Evolutionary conservation across 1,140 invertebrate genomes (phyloP).

Genomic region (Lysiphlebus fabarum): DNA sequence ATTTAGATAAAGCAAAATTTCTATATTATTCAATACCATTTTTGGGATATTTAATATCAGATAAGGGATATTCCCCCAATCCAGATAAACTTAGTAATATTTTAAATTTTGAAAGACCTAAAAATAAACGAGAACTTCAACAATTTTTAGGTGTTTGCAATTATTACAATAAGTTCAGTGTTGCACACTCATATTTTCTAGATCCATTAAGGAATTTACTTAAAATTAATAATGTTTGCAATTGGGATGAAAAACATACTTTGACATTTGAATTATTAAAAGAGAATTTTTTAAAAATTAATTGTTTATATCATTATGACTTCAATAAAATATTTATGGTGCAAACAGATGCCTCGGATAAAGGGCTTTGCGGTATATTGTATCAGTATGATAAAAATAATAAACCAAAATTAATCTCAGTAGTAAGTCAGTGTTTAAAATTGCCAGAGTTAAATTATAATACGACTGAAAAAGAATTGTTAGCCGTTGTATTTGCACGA

Average conservation of each 20-base stretch:
- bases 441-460: not conserved
- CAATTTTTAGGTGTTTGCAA: conserved; percentile 8
- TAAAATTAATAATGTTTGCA: not conserved
- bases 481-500: not conserved
- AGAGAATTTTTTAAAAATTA: not conserved
- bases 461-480: conserved; percentile 3
- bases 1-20: conserved; percentile 3
- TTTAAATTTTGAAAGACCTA: not conserved
- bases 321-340: not conserved
- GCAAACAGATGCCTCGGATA: conserved; percentile 7
- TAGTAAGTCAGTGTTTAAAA: not conserved
- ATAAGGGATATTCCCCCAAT: not conserved
- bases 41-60: not conserved
- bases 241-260: not conserved
- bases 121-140: not conserved
- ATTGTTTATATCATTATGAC: not conserved
- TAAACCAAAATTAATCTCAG: not conserved
- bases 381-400: not conserved
- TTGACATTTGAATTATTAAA: not conserved
- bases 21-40: not conserved
- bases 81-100: not conserved
- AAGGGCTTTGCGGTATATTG: not conserved
- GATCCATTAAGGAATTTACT: not conserved
- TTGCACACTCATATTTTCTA: not conserved
- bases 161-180: conserved; percentile 9